These are phyloP conservation scores for Oscheius onirici DNA, from an alignment of 2,888 invertebrate species.

Conservation along the genomic window DNA sequence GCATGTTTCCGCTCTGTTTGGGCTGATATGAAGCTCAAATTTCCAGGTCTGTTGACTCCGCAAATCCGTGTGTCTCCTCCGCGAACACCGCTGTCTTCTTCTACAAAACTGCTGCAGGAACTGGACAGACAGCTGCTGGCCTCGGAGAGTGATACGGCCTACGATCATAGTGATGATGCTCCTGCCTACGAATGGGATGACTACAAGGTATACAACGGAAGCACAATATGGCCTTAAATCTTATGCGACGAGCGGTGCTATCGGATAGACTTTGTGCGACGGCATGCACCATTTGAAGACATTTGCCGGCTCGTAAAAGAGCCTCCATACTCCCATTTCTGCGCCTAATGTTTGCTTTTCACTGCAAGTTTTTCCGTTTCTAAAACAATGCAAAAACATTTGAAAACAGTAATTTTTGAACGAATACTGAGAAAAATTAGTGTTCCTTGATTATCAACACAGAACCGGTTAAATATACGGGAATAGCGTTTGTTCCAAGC, in stretches of 20 bases:
- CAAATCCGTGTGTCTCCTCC: conserved; percentile 50
- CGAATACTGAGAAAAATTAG: too few relatives aligned
- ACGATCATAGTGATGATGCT: conserved; percentile 52
- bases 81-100: conserved; percentile 42
- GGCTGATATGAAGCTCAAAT: background rate
- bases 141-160: conserved; percentile 42
- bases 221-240: conserved; percentile 7
- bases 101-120: conserved; percentile 47
- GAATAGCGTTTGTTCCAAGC: background rate
- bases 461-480: background rate
- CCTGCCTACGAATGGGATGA: conserved; percentile 63
- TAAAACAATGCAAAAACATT: too few relatives aligned
- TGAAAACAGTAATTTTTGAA: too few relatives aligned
- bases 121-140: conserved; percentile 42
- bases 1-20: background rate
- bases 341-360: conserved; percentile 32
- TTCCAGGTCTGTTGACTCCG: conserved; percentile 43
- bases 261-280: conserved; percentile 17
- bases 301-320: conserved; percentile 37
- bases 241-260: conserved; percentile 2
- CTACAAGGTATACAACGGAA: conserved; percentile 50
- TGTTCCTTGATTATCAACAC: background rate
- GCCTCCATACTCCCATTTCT: conserved; percentile 33
- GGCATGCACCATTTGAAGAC: background rate
- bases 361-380: conserved; percentile 29